Conservation (phyloP, 2,888 invertebrate genomes). For the Cosmopolites sordidus region DNA sequence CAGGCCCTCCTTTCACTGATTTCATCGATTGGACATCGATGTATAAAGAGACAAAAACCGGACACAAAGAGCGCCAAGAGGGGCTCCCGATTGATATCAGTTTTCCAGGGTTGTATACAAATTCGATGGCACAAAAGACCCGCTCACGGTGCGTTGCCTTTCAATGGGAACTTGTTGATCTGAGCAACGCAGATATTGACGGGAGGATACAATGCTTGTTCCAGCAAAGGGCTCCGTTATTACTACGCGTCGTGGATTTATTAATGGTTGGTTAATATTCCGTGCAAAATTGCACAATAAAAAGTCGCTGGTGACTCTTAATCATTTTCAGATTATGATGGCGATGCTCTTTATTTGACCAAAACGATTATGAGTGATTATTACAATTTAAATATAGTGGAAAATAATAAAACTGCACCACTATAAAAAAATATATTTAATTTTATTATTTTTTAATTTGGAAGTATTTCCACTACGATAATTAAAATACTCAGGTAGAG, state of each 20-base stretch:
- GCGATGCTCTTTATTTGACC: not conserved
- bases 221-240: conserved; percentile 15
- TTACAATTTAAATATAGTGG: too few species aligned
- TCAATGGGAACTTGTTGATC: conserved; percentile 48
- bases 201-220: conserved; percentile 17
- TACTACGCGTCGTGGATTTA: conserved; percentile 20
- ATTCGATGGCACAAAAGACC: conserved; percentile 38
- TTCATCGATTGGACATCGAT: not conserved
- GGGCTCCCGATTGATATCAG: conserved; percentile 35
- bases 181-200: conserved; percentile 40
- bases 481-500: too few species aligned
- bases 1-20: not conserved
- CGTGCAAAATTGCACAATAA: conserved; percentile 17
- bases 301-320: conserved; percentile 15
- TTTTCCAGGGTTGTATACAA: conserved; percentile 44
- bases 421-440: too few species aligned
- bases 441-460: too few species aligned
- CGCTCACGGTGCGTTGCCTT: conserved; percentile 40
- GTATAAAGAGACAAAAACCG: too few species aligned
- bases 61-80: not conserved
- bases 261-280: conserved; percentile 19
- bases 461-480: too few species aligned
- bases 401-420: too few species aligned
- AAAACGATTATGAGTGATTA: too few species aligned
- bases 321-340: conserved; percentile 25